Evolutionary conservation across 2,888 invertebrate species (phyloP).

Genomic region (Pterostichus madidus): DNA sequence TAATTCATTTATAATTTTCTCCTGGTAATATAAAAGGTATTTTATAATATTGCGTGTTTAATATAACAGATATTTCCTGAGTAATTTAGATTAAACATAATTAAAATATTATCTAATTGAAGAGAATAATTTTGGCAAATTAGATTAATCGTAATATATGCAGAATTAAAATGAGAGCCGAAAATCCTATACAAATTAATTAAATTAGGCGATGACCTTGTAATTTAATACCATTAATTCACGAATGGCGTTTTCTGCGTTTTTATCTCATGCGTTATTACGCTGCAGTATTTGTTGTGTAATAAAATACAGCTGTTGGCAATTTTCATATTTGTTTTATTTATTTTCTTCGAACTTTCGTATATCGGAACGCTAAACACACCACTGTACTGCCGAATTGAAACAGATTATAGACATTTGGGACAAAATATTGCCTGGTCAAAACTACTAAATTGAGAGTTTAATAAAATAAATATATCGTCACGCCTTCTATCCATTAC

Average conservation of each 20-base stretch:
- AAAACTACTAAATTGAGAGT: too few species aligned
- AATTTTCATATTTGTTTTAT: too few species aligned
- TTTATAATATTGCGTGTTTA: background rate
- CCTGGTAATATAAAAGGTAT: background rate
- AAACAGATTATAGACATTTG: too few species aligned
- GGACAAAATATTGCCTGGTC: too few species aligned
- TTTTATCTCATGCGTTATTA: background rate
- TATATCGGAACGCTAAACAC: too few species aligned
- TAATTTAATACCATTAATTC: constrained; percentile 8
- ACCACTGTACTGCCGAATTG: too few species aligned
- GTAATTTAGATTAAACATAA: background rate
- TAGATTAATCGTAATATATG: constrained; percentile 32
- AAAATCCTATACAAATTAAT: constrained; percentile 31
- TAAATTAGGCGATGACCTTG: constrained; percentile 13
- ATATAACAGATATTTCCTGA: background rate
- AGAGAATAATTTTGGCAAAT: constrained; percentile 25
- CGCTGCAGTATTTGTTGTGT: background rate
- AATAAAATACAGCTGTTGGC: too few species aligned
- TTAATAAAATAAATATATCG: too few species aligned
- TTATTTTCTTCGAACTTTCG: too few species aligned
- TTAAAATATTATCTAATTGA: constrained; percentile 1
- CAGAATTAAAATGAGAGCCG: constrained; percentile 21
- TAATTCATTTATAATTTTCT: background rate
- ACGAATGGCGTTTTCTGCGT: background rate
- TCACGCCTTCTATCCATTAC: too few species aligned